Base-by-base conservation (phyloP, 2,888 invertebrate species). In the Himalopsyche japonica region DNA sequence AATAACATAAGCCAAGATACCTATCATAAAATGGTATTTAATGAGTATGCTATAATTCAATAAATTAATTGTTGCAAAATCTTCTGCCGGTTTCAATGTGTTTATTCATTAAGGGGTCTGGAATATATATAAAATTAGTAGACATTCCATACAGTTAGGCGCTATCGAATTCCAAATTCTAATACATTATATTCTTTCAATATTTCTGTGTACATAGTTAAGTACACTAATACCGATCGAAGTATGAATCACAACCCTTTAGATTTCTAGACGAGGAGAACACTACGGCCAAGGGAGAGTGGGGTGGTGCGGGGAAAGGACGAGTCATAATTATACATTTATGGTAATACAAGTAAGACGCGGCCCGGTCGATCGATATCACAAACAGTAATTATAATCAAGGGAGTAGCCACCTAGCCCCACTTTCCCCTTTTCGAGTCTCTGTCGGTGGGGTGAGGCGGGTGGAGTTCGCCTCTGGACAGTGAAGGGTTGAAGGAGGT, bases 361-460 rank as follows among this genome's bases (percentile, higher is more conserved):
- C 87, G 87, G 86, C 86, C 86, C 85, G 85, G 83, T 85, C 87
- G 87, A 87, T 87, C 87, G 87, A 87, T 87, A 87, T 87, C 87
- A 87, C 87, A 87, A 87, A 87, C 87, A 87, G 87, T 87, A 87
- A 87, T 87, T 87, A 87, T 87, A 87, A 87, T 87, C 87, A 87
- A 86, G 87, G 87, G 85, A 84, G 84, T 82, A 57, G 57, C 80
- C 76, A 32, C 47, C 64, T 80, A 47, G 57, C 77, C 64, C 30
- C 48, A 76, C 82, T 76, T 79, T 48, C 80, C 80, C 84, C 84
- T 32, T 30, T 43, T 15, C 37, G 79, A 57, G 57, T 57, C 57
- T 57, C 82, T 64, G 76, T 34, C 81, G 27, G 48, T 43, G 79
- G 79, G 49, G 70, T 24, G 77, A 78, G 82, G 18, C 80, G 81